Evolutionary conservation across 2,888 invertebrate species (phyloP), one percentile per base, ranked within the genome.

Genomic region (Limnephilus lunatus): DNA sequence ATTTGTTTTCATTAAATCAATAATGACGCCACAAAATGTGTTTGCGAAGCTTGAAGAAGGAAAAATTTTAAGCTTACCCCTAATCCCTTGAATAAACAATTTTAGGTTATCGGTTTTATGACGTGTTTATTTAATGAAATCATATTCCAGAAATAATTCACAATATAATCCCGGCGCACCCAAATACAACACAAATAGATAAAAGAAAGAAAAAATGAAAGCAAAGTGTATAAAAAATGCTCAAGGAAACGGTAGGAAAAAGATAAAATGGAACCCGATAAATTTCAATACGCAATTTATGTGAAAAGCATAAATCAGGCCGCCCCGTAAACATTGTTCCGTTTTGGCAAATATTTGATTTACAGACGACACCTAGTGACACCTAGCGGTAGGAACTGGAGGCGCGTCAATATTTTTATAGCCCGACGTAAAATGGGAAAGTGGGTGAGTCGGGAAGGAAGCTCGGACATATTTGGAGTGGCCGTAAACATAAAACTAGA

Each of bases 221-320:
- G 39, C 80, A 35, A 15, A 31, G 89, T 1, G 68, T 15, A 35
- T 81, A 80, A 81, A 89, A 89, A 89, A 89, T 11, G 15, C 25
- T 25, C 85, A 90, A 30, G 32, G 35, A 53, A 90, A 53, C 90
- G 48, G 90, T 83, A 30, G 85, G 39, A 30, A 89, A 89, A 81
- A 89, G 90, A 91, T 89, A 86, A 91, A 91, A 91, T 68, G 82
- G 85, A 32, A 88, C 88, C 87, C 93, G 92, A 93, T 93, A 93
- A 93, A 93, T 93, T 93, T 93, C 93, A 89, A 92, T 92, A 88
- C 90, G 91, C 93, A 92, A 93, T 93, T 93, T 93, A 93, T 93
- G 93, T 91, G 92, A 91, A 90, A 92, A 81, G 89, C 92, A 93
- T 93, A 93, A 93, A 93, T 93, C 93, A 93, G 85, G 83, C 31